Evolutionary conservation across 2,113 vertebrate genomes (phyloP).

Genomic region (Triplophysa tibetana): DNA sequence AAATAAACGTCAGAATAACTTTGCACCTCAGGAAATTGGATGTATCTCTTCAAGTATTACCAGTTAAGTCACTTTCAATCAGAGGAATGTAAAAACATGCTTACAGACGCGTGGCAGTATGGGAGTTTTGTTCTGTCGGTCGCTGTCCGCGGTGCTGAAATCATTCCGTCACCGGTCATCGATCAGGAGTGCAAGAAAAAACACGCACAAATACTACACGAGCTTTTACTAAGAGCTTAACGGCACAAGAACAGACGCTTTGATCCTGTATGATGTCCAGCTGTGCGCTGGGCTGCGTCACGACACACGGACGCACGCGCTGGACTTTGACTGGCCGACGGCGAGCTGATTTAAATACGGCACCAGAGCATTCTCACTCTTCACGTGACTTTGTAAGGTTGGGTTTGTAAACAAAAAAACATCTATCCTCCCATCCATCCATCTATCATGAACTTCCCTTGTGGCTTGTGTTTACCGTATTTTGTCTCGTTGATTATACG

Average conservation of each 20-base stretch:
- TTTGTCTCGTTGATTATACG: too few relatives aligned
- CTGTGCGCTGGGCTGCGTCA: conserved; percentile 48
- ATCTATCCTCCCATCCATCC: neutral
- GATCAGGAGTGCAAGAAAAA: conserved; percentile 48
- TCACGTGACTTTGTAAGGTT: neutral
- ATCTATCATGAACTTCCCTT: neutral
- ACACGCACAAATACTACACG: conserved; percentile 51
- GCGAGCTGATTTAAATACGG: neutral
- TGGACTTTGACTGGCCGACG: too few relatives aligned
- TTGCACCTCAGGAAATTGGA: neutral
- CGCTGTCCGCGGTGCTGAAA: conserved; percentile 77
- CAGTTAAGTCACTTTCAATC: neutral
- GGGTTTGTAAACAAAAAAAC: too few relatives aligned
- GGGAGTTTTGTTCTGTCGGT: conserved; percentile 51
- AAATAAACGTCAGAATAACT: neutral
- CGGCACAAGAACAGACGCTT: conserved; percentile 19
- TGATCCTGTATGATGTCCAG: conserved; percentile 43
- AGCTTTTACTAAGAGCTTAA: conserved; percentile 57
- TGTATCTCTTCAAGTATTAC: too few relatives aligned
- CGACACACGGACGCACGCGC: neutral
- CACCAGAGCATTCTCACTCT: neutral
- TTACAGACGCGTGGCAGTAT: conserved; percentile 58
- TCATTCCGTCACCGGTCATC: conserved; percentile 33
- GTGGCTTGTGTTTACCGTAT: too few relatives aligned
- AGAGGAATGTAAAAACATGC: neutral